A percentile compares a stretch with the other conserved stretches of the same genome.
These are phyloP conservation scores for Standfussiana lucernea DNA, from an alignment of 2,888 invertebrate genomes.

Conservation along the genomic window DNA sequence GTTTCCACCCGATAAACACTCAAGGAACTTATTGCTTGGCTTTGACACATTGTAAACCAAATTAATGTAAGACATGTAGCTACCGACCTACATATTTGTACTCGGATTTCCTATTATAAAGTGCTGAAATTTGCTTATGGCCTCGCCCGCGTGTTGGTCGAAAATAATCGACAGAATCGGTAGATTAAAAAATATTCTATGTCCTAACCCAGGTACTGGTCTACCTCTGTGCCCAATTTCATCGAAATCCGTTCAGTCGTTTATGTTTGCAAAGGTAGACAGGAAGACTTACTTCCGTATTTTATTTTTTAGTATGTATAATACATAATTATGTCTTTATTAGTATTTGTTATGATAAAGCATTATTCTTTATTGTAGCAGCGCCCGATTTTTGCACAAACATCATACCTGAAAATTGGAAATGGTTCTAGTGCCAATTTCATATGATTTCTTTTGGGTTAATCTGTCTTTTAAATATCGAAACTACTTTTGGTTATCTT, in stretches of 20 bases:
- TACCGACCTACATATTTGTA: not conserved
- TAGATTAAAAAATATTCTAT: not conserved
- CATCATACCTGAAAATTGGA: not conserved
- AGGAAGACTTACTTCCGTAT: not conserved
- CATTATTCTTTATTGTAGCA: not conserved
- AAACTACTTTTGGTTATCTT: not conserved
- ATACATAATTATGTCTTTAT: not conserved
- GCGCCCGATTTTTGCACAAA: not conserved
- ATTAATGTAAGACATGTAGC: not conserved
- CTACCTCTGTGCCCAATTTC: not conserved
- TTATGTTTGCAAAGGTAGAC: not conserved
- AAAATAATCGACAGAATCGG: not conserved
- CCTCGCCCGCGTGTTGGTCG: too few relatives aligned
- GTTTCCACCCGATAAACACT: constrained; percentile 21
- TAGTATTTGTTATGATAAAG: not conserved
- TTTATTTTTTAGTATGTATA: too few relatives aligned
- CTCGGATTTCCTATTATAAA: not conserved
- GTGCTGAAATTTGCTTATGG: not conserved
- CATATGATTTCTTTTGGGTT: not conserved
- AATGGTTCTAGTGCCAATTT: not conserved
- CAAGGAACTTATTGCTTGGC: not conserved
- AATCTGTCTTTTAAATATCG: not conserved
- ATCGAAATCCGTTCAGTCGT: not conserved
- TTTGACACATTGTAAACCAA: constrained; percentile 2
- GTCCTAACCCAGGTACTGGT: not conserved